Percentiles rank a stretch among this genome's conserved stretches.
Conservation (phyloP, 2,113 vertebrate genomes). For the Machaerirhynchus nigripectus region DNA sequence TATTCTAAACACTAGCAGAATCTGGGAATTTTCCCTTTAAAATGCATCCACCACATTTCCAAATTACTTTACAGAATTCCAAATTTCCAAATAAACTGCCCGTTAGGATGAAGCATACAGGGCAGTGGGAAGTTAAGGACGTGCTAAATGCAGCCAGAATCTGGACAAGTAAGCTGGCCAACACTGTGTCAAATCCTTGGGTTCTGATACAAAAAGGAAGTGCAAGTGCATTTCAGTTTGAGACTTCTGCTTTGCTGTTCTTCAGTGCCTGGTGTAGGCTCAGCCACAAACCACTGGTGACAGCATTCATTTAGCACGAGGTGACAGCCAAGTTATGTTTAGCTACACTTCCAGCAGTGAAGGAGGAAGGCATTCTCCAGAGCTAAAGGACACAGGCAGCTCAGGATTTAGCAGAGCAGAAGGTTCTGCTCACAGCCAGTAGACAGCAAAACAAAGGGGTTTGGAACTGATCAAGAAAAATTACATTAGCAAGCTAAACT, state of each 20-base stretch:
- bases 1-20: not conserved
- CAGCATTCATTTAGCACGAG: not conserved
- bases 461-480: not conserved
- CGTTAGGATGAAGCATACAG: not conserved
- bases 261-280: not conserved
- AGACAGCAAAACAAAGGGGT: not conserved
- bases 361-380: not conserved
- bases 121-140: not conserved
- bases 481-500: not conserved
- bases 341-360: not conserved
- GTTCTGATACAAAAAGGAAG: not conserved
- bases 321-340: not conserved
- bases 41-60: not conserved
- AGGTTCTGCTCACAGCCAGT: not conserved
- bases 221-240: not conserved
- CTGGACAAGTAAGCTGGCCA: not conserved
- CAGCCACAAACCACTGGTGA: not conserved
- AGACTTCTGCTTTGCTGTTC: not conserved
- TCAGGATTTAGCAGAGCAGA: not conserved
- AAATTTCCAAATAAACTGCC: no score
- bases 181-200: not conserved
- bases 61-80: no score
- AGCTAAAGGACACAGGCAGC: not conserved
- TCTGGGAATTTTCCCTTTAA: not conserved
- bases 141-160: not conserved